Conservation (phyloP, 2,113 vertebrate species). For the Holacanthus passer region DNA sequence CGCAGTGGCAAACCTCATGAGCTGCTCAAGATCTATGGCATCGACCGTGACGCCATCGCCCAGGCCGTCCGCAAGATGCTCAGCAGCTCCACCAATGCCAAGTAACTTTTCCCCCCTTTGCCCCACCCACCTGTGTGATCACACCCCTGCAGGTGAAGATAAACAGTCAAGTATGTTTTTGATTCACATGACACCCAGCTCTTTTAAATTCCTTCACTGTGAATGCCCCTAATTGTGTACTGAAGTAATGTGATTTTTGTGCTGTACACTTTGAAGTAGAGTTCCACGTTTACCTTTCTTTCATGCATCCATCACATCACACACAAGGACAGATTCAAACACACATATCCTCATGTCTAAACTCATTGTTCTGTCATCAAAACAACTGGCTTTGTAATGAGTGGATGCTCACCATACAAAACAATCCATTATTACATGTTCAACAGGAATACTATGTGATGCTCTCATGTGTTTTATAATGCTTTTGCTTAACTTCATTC, state of each 20-base stretch:
- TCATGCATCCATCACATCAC: slow-evolving; percentile 53
- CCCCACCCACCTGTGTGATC: slow-evolving; percentile 49
- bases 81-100: slow-evolving; percentile 88
- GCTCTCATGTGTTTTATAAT: slow-evolving; percentile 51
- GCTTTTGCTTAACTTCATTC: slow-evolving; percentile 56
- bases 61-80: slow-evolving; percentile 88
- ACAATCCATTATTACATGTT: slow-evolving; percentile 37
- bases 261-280: slow-evolving; percentile 74
- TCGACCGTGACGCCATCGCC: slow-evolving; percentile 91
- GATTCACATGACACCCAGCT: slow-evolving; percentile 62
- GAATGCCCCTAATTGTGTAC: slow-evolving; percentile 67
- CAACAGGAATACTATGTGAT: slow-evolving; percentile 45
- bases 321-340: slow-evolving; percentile 31
- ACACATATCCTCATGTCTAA: slow-evolving; percentile 28
- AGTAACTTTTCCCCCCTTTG: slow-evolving; percentile 78
- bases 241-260: slow-evolving; percentile 79
- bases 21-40: slow-evolving; percentile 93
- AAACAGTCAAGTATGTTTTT: slow-evolving; percentile 56
- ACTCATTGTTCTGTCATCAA: slow-evolving; percentile 24
- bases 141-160: slow-evolving; percentile 45
- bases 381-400: slow-evolving; percentile 22
- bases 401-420: slow-evolving; percentile 50
- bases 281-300: slow-evolving; percentile 62
- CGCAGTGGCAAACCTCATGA: slow-evolving; percentile 91
- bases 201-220: slow-evolving; percentile 70